phyloP scores from a whole-genome alignment of 2,888 invertebrate species.

The Meiosimyza platycephala region DNA sequence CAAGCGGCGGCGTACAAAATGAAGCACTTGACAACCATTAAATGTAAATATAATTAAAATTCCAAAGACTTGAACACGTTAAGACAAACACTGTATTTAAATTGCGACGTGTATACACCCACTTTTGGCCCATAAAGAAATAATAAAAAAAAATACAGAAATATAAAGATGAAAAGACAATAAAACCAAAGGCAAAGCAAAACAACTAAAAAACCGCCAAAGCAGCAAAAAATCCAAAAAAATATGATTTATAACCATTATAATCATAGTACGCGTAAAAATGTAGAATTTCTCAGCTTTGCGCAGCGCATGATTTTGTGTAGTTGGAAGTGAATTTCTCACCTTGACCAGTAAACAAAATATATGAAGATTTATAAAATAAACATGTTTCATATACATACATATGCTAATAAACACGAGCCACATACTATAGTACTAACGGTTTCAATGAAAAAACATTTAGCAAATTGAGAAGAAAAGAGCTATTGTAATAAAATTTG shows the following conservation, averaged over 20 bases:
- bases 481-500: no score
- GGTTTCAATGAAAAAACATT: no score
- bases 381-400: no score
- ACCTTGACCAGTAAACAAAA: slow-evolving; percentile 1
- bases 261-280: neutral
- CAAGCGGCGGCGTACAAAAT: no score
- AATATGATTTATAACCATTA: neutral
- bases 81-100: slow-evolving; percentile 4
- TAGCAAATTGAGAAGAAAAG: no score
- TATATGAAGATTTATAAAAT: no score
- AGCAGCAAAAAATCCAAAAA: no score
- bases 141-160: neutral
- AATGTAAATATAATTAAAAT: slow-evolving; percentile 13
- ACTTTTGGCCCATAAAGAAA: neutral
- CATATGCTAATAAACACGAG: no score
- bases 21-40: neutral
- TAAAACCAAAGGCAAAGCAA: no score
- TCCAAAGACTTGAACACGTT: neutral
- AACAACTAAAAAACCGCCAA: no score
- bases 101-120: slow-evolving; percentile 9
- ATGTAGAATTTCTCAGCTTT: slow-evolving; percentile 6
- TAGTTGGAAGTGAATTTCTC: neutral
- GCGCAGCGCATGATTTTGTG: neutral
- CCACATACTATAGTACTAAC: no score
- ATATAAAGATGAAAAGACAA: no score